These are phyloP conservation scores for Mormyrops boulengeri DNA, from an alignment of 2,797 vertebrate genomes.

Conservation along the genomic window DNA sequence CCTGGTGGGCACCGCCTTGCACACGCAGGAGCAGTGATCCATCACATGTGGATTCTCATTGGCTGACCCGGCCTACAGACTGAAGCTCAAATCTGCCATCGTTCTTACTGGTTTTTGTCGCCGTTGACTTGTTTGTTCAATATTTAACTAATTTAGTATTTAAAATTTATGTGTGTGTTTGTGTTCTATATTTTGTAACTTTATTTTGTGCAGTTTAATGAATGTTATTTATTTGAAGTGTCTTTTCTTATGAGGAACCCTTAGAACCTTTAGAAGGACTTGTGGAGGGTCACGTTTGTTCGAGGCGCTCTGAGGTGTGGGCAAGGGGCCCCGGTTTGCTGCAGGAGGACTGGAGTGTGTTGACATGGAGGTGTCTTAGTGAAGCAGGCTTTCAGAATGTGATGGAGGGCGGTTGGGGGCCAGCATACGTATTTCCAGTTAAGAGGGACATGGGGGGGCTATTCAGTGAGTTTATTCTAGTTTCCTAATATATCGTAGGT, in stretches of 20 bases:
- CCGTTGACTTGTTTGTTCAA: neutral
- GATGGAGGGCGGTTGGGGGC: neutral
- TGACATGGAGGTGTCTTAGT: neutral
- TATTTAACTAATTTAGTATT: conserved; percentile 2
- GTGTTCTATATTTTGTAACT: neutral
- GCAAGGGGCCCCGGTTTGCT: neutral
- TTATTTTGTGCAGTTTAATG: neutral
- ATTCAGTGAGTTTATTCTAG: neutral
- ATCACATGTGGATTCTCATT: neutral
- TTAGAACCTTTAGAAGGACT: neutral
- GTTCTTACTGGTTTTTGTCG: neutral
- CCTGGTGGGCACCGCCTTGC: conserved; percentile 70
- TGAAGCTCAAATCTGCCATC: neutral
- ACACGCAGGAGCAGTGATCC: conserved; percentile 53
- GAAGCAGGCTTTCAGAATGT: neutral
- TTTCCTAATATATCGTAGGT: neutral
- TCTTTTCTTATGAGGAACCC: neutral
- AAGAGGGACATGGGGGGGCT: neutral
- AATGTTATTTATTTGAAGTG: neutral
- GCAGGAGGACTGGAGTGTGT: neutral
- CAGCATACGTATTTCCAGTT: neutral
- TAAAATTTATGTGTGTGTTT: neutral
- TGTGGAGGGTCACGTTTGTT: neutral
- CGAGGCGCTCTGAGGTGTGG: neutral
- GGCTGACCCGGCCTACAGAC: neutral